Evolutionary conservation across 2,888 invertebrate genomes (phyloP).

Genomic region (Himalopsyche anomala): DNA sequence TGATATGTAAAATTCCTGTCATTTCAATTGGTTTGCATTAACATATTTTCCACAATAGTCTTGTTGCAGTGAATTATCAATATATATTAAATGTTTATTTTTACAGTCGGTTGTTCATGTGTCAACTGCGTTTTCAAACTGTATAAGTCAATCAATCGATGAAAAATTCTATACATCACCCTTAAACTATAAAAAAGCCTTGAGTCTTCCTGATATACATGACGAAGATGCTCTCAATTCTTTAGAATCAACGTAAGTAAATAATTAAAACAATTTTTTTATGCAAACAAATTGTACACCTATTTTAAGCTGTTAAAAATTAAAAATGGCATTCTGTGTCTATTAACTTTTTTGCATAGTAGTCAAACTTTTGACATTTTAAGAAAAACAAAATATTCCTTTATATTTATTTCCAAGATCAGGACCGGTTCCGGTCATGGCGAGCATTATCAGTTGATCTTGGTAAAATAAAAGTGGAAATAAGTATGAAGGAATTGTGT

Average conservation of each 20-base stretch:
- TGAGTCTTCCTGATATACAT: conserved; percentile 66
- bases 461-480: too few relatives aligned
- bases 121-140: conserved; percentile 85
- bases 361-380: too few relatives aligned
- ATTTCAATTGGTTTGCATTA: too few relatives aligned
- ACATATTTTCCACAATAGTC: too few relatives aligned
- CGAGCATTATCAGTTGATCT: too few relatives aligned
- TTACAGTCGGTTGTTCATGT: conserved; percentile 79
- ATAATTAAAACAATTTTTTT: neutral
- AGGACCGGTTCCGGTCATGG: too few relatives aligned
- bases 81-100: neutral
- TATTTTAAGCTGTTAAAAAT: neutral
- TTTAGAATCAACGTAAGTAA: conserved; percentile 71
- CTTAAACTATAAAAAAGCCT: conserved; percentile 40
- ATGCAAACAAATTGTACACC: neutral
- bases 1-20: too few relatives aligned
- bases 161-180: conserved; percentile 74
- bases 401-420: too few relatives aligned
- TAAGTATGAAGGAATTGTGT: too few relatives aligned
- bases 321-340: neutral
- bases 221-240: conserved; percentile 69
- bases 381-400: too few relatives aligned
- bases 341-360: neutral
- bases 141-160: conserved; percentile 77
- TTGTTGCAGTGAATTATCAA: too few relatives aligned